phyloP scores from a whole-genome alignment of 2,797 vertebrate species.

The Thamnophis elegans region DNA sequence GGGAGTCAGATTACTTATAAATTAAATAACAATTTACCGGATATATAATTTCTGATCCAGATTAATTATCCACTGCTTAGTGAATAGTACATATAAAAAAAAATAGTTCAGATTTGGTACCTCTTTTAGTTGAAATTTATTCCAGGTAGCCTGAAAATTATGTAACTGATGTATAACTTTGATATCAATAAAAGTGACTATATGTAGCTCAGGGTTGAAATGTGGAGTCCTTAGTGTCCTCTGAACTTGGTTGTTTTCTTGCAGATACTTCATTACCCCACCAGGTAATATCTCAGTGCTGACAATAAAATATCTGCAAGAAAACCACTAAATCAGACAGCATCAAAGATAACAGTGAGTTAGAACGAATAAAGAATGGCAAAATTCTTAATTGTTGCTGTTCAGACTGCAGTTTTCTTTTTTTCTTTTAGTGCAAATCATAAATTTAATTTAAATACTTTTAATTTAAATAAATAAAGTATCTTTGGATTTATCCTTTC shows the following conservation, averaged over 20 bases:
- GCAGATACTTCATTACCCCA: too few species aligned
- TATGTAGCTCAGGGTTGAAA: too few species aligned
- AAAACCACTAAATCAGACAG: too few species aligned
- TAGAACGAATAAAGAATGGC: background rate
- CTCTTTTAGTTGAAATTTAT: background rate
- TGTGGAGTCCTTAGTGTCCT: too few species aligned
- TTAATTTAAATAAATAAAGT: background rate
- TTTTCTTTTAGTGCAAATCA: too few species aligned
- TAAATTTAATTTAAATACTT: too few species aligned
- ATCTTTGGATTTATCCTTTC: background rate
- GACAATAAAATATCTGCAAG: too few species aligned
- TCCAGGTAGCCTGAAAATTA: background rate
- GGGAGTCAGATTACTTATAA: background rate
- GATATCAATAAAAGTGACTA: too few species aligned
- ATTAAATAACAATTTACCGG: background rate
- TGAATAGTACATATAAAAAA: background rate
- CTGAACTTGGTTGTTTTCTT: too few species aligned
- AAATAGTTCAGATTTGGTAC: background rate
- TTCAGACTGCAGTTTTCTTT: constrained; percentile 21
- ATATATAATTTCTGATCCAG: background rate
- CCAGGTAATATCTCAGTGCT: too few species aligned
- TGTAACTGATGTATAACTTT: background rate
- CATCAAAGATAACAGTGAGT: background rate
- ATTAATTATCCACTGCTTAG: background rate
- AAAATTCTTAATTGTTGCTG: background rate